phyloP scores from a whole-genome alignment of 35 echinoderm and acorn worm species.

The Apostichopus parvimensis region DNA sequence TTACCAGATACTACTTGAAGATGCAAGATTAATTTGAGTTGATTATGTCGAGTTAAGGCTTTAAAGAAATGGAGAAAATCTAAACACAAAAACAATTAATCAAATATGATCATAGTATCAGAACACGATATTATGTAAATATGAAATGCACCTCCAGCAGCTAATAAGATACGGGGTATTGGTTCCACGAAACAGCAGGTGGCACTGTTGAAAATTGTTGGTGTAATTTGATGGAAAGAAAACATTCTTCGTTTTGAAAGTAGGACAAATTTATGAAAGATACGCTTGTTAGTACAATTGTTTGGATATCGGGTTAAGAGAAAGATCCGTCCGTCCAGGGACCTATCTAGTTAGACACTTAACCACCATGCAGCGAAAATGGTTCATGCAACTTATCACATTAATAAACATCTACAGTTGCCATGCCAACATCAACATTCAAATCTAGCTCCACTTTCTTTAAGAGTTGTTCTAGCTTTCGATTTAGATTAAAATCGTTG shows the following conservation, averaged over 20 bases:
- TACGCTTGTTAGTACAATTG: background rate
- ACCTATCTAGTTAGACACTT: background rate
- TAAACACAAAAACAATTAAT: background rate
- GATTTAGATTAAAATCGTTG: background rate
- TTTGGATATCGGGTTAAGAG: background rate
- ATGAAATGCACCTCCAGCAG: background rate
- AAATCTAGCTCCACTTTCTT: background rate
- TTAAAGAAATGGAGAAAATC: background rate
- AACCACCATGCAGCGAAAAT: background rate
- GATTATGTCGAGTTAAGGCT: background rate
- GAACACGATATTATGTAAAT: slow-evolving; percentile 9
- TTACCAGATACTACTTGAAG: background rate
- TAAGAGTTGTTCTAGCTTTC: background rate
- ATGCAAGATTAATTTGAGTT: background rate
- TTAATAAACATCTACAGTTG: slow-evolving; percentile 4
- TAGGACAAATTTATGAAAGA: background rate
- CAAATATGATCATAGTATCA: background rate
- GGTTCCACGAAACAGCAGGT: background rate
- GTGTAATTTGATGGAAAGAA: slow-evolving; percentile 7
- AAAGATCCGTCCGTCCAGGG: background rate
- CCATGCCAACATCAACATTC: background rate
- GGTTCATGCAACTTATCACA: slow-evolving; percentile 1
- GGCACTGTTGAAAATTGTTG: background rate
- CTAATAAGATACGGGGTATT: background rate
- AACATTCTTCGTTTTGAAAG: background rate